Base-by-base conservation (phyloP, 2,888 invertebrate genomes). In the Dichetophora obliterata region DNA sequence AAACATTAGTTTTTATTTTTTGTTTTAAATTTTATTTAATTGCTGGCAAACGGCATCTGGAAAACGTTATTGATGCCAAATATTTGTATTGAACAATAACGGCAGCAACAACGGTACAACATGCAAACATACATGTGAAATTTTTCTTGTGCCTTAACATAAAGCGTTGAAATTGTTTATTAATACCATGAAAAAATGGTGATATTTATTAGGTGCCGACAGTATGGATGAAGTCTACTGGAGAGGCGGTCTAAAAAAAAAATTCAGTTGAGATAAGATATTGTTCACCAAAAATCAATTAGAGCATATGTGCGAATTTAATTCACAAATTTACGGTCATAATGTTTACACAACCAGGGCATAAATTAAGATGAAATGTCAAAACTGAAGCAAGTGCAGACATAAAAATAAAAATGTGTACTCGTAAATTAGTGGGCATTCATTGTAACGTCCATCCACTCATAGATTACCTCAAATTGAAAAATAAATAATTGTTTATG, bases 221-320 rank as follows among this genome's bases (percentile, higher is more conserved):
- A 1, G 16, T 14, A 31, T 31, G 19, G 16, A 43, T 16, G 43
- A 0, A 37, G 22, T 9, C 34, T 2, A 65, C 16, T 50, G n/a
- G 24, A 70, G 19, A 31, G n/a, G 24, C 34, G 27, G 9, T 27
- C 16, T 27, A 22, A 48, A 63, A 8, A 48, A 63, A 8, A 61
- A 27, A 63, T 27, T n/a, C 50, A 61, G 59, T 34, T 50, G 19
- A 34, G 24, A 59, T 22, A 59, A 72, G 57, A 34, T 14, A 34
- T 54, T n/a, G 16, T 61, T 54, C 63, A 59, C 34, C 48, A 75
- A 83, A 83, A 84, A 82, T 76, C 77, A 83, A 85, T 85, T 85
- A 85, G 85, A 81, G 78, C 79, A 48, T 34, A 77, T 76, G 81
- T 85, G 85, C 78, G 79, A 85, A 85, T 85, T 85, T 80, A 57